phyloP scores from a whole-genome alignment of 2,797 vertebrate species.

The Manis crassicaudata region DNA sequence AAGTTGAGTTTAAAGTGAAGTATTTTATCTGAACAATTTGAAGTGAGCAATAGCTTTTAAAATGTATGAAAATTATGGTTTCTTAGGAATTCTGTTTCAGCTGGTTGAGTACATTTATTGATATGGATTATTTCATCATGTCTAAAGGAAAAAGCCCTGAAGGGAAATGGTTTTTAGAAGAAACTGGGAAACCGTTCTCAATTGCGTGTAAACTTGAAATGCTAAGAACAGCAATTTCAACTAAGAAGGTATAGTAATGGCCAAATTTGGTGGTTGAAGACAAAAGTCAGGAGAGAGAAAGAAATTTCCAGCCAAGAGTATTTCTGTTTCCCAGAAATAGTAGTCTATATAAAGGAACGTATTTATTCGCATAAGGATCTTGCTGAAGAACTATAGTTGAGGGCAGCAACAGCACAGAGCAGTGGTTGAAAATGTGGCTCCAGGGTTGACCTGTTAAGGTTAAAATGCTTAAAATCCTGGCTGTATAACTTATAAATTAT shows the following conservation, averaged over 20 bases:
- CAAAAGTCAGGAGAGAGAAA: background rate
- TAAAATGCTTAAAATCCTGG: background rate
- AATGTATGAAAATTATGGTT: constrained; percentile 18
- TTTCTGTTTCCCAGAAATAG: background rate
- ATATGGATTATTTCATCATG: constrained; percentile 22
- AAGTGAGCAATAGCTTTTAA: constrained; percentile 6
- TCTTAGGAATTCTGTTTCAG: constrained; percentile 28
- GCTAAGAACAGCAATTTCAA: background rate
- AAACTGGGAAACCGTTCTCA: background rate
- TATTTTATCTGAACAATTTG: background rate
- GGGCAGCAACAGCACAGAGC: background rate
- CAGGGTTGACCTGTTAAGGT: background rate
- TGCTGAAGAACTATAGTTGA: background rate
- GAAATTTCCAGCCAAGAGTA: background rate
- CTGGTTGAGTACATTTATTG: constrained; percentile 37
- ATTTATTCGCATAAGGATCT: background rate
- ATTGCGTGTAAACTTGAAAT: constrained; percentile 25
- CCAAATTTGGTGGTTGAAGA: background rate
- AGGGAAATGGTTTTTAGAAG: background rate
- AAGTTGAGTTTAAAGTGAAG: background rate
- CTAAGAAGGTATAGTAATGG: background rate
- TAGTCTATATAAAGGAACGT: background rate
- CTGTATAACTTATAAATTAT: background rate
- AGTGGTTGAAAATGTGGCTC: background rate
- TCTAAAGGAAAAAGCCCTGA: constrained; percentile 27